These are phyloP conservation scores for Oceanodroma leucorhoa DNA, from an alignment of 2,797 vertebrate genomes.

Conservation along the genomic window DNA sequence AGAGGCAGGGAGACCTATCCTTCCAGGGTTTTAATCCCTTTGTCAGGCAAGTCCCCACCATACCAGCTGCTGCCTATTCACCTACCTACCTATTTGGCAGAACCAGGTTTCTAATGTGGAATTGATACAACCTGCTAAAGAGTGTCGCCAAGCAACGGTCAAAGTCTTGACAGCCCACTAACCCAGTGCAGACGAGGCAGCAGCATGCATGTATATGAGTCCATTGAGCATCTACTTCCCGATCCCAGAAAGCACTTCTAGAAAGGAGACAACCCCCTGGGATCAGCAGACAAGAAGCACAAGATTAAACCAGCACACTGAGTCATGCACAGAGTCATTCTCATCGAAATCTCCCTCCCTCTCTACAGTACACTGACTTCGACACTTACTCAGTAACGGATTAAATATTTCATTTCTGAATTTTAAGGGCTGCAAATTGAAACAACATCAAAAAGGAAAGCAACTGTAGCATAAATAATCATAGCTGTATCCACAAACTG, in stretches of 20 bases:
- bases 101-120: not conserved
- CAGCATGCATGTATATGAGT: not conserved
- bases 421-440: not conserved
- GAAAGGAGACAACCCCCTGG: not conserved
- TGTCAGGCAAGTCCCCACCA: not conserved
- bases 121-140: not conserved
- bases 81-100: not conserved
- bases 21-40: not conserved
- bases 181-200: not conserved
- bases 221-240: not conserved
- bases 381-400: not conserved
- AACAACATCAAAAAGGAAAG: not conserved
- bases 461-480: not conserved
- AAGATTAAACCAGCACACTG: not conserved
- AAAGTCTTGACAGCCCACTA: not conserved
- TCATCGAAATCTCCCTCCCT: not conserved
- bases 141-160: accelerated
- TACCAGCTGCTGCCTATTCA: not conserved
- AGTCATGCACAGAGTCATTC: not conserved
- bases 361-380: not conserved
- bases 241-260: not conserved
- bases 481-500: not conserved
- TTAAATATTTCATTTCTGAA: not conserved
- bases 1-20: accelerated
- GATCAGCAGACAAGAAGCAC: not conserved